A percentile compares a stretch with the other conserved stretches of the same genome.
Conservation (phyloP, 2,888 invertebrate species). For the Thecophora atra region DNA sequence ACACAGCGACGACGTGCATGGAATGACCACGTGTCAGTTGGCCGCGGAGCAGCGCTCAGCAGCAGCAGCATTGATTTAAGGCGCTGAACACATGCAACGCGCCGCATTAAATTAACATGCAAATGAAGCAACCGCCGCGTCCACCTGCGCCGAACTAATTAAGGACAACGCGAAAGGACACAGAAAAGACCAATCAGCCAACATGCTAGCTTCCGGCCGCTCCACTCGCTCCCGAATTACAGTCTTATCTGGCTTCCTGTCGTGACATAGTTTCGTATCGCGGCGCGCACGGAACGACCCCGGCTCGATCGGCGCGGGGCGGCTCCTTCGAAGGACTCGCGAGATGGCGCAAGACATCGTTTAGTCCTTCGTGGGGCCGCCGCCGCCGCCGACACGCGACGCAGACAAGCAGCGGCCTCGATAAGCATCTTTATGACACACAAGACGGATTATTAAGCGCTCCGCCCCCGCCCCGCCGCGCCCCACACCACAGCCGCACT, state of each 20-base stretch:
- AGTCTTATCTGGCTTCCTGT: constrained; percentile 67
- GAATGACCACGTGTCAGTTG: neutral
- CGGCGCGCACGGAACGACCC: constrained; percentile 45
- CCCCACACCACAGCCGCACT: neutral
- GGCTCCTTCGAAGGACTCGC: neutral
- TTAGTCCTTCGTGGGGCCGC: neutral
- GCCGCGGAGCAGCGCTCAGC: neutral
- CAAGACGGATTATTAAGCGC: constrained; percentile 51
- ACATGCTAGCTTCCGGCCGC: constrained; percentile 34
- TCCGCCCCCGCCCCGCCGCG: constrained; percentile 5
- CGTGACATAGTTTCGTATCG: constrained; percentile 66
- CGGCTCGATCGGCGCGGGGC: neutral
- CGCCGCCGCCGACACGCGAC: constrained; percentile 39
- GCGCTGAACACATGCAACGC: constrained; percentile 24
- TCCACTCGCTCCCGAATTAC: constrained; percentile 50
- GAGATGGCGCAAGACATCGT: too few species aligned
- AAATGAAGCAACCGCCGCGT: constrained; percentile 48
- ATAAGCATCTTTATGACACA: constrained; percentile 51
- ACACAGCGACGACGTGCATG: neutral
- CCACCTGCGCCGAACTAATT: constrained; percentile 27
- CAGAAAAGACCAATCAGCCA: constrained; percentile 27
- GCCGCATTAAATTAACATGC: constrained; percentile 59
- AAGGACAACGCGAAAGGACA: constrained; percentile 31
- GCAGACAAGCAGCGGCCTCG: constrained; percentile 42
- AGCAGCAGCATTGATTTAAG: constrained; percentile 8